Evolutionary conservation across 2,888 invertebrate genomes (phyloP).

Genomic region (Rhimphoctona megacephalus): DNA sequence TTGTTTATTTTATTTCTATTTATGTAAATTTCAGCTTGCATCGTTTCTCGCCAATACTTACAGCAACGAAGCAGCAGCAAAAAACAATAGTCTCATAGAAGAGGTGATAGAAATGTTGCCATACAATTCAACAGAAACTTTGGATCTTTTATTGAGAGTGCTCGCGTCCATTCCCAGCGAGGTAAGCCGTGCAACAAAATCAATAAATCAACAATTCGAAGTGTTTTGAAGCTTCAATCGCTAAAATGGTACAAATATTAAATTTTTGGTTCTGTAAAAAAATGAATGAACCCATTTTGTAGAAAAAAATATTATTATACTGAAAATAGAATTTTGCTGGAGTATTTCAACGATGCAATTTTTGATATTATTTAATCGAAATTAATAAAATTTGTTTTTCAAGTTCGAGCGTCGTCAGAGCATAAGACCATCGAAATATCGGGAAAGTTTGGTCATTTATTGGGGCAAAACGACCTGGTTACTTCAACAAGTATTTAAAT

Average conservation of each 20-base stretch:
- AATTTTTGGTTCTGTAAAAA: too few relatives aligned
- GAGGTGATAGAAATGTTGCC: slow-evolving; percentile 90
- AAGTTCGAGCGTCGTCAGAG: slow-evolving; percentile 76
- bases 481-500: slow-evolving; percentile 80
- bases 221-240: not conserved
- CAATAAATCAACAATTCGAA: not conserved
- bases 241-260: too few relatives aligned
- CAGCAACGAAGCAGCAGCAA: slow-evolving; percentile 85
- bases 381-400: slow-evolving; percentile 33
- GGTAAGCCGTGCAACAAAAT: slow-evolving; percentile 85
- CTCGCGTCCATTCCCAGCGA: slow-evolving; percentile 95
- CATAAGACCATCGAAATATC: slow-evolving; percentile 69
- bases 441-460: slow-evolving; percentile 74
- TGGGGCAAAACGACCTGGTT: slow-evolving; percentile 80
- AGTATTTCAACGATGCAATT: too few relatives aligned
- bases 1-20: not conserved
- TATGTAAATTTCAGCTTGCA: slow-evolving; percentile 89
- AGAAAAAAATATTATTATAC: not conserved
- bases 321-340: too few relatives aligned
- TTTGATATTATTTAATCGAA: too few relatives aligned
- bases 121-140: slow-evolving; percentile 87
- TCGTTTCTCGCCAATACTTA: slow-evolving; percentile 91
- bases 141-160: slow-evolving; percentile 91
- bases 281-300: too few relatives aligned
- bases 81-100: slow-evolving; percentile 89